A percentile compares a stretch with the other conserved stretches of the same genome.
These are phyloP conservation scores for Bombylius major DNA, from an alignment of 2,888 invertebrate genomes.

Conservation along the genomic window DNA sequence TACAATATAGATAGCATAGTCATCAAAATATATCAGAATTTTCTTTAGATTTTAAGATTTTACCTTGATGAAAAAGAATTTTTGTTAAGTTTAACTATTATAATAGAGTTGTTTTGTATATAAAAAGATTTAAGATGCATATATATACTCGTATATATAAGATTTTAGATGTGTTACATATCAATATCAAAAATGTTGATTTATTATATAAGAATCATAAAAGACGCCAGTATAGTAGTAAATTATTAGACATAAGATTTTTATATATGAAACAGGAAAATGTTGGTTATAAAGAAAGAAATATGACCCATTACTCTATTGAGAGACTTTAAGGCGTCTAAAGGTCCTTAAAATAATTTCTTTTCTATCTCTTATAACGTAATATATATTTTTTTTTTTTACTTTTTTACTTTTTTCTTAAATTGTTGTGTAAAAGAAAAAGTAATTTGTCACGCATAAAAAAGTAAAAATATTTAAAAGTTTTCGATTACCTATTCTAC, in stretches of 20 bases:
- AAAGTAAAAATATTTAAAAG: not conserved
- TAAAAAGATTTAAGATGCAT: too few species aligned
- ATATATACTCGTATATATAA: too few species aligned
- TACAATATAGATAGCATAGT: too few species aligned
- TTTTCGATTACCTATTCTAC: not conserved
- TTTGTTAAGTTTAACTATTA: too few species aligned
- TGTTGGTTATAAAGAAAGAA: constrained; percentile 32
- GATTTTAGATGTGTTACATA: too few species aligned
- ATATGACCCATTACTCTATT: constrained; percentile 35
- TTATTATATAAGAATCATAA: not conserved
- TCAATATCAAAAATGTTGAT: not conserved
- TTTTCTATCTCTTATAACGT: not conserved
- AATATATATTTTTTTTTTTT: not conserved
- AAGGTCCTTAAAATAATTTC: not conserved
- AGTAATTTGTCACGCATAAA: not conserved
- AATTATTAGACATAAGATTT: constrained; percentile 9
- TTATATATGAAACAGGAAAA: constrained; percentile 21
- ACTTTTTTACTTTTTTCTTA: not conserved
- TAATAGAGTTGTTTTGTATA: too few species aligned
- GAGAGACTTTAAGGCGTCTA: constrained; percentile 31
- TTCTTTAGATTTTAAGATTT: too few species aligned
- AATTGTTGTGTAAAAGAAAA: not conserved
- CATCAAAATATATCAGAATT: too few species aligned
- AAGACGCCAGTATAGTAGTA: constrained; percentile 12
- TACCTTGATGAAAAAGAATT: too few species aligned